Percentiles rank a stretch among this genome's conserved stretches.
Conservation (phyloP, 2,888 invertebrate genomes). For the Aplocera efformata region DNA sequence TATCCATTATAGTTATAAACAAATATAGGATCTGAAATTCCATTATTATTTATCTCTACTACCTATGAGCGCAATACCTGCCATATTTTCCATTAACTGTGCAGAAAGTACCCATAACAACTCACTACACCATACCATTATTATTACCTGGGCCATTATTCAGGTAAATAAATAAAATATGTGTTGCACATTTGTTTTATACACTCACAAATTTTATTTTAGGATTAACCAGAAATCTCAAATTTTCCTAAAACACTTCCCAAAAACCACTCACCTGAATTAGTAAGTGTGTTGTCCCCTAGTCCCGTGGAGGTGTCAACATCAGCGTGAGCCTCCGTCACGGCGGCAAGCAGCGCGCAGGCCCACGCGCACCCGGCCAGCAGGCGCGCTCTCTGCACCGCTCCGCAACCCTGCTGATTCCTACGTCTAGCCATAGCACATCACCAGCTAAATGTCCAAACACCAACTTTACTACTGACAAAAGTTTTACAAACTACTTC, state of each 20-base stretch:
- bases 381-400: slow-evolving; percentile 40
- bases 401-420: slow-evolving; percentile 35
- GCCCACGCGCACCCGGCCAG: slow-evolving; percentile 67
- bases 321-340: slow-evolving; percentile 58
- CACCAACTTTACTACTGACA: slow-evolving; percentile 28
- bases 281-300: slow-evolving; percentile 71
- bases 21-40: too few species aligned
- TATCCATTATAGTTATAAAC: too few species aligned
- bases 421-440: slow-evolving; percentile 71
- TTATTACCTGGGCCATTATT: too few species aligned
- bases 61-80: too few species aligned
- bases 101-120: too few species aligned
- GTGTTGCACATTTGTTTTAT: too few species aligned
- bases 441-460: slow-evolving; percentile 51
- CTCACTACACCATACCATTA: too few species aligned
- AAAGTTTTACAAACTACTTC: slow-evolving; percentile 22
- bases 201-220: too few species aligned
- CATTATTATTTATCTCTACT: too few species aligned
- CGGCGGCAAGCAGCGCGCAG: slow-evolving; percentile 58
- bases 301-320: slow-evolving; percentile 75
- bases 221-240: too few species aligned
- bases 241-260: background rate
- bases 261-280: slow-evolving; percentile 56
- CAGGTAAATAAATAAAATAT: too few species aligned
- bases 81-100: too few species aligned